Conservation (phyloP, 2,888 invertebrate genomes). For the Ennomos erosarius region DNA sequence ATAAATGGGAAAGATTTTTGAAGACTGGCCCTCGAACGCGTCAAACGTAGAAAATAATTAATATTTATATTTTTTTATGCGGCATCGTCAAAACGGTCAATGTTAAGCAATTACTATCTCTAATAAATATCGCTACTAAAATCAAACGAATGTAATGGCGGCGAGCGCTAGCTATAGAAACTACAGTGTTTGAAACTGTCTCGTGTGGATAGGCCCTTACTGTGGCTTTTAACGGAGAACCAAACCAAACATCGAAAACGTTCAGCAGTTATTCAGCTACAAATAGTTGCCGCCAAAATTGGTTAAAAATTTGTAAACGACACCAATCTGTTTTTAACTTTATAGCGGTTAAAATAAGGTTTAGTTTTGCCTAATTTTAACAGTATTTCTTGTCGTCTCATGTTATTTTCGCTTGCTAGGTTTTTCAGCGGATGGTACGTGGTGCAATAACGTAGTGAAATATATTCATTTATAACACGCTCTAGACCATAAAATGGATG, state of each 20-base stretch:
- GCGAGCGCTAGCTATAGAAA: too few relatives aligned
- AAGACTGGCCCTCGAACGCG: too few relatives aligned
- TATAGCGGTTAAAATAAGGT: background rate
- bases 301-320: background rate
- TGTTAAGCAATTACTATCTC: too few relatives aligned
- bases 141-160: too few relatives aligned
- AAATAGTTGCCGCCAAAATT: slow-evolving; percentile 3
- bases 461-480: slow-evolving; percentile 5
- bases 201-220: too few relatives aligned
- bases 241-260: slow-evolving; percentile 13
- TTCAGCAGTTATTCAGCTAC: slow-evolving; percentile 10
- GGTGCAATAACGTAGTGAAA: slow-evolving; percentile 6
- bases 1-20: too few relatives aligned
- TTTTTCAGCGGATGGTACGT: slow-evolving; percentile 5
- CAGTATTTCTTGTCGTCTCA: slow-evolving; percentile 10
- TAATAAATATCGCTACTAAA: too few relatives aligned
- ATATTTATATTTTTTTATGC: too few relatives aligned
- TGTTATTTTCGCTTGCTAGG: slow-evolving; percentile 6
- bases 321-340: background rate
- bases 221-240: background rate
- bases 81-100: too few relatives aligned
- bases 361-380: background rate
- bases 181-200: too few relatives aligned
- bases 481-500: slow-evolving; percentile 1
- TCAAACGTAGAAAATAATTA: too few relatives aligned